phyloP scores from a whole-genome alignment of 2,888 invertebrate genomes.

The Mactromeris polynyma region DNA sequence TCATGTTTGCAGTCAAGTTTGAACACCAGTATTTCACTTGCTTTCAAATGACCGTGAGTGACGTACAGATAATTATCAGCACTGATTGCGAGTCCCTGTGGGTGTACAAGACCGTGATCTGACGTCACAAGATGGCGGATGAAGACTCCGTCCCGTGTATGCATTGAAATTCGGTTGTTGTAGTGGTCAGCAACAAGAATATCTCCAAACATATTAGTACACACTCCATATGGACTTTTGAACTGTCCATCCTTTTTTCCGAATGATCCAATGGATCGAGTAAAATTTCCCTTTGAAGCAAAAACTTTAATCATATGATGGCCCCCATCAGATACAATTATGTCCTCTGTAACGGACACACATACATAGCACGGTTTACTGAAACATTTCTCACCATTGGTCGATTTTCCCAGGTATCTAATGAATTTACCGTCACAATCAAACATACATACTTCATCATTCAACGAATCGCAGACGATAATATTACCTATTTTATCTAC shows the following conservation, averaged over 20 bases:
- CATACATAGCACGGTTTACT: slow-evolving; percentile 88
- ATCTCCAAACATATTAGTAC: slow-evolving; percentile 87
- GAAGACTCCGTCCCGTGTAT: slow-evolving; percentile 77
- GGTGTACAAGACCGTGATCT: slow-evolving; percentile 74
- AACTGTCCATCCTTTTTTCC: slow-evolving; percentile 88
- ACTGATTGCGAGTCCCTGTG: slow-evolving; percentile 75
- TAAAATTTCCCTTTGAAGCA: slow-evolving; percentile 87
- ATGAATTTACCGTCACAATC: slow-evolving; percentile 85
- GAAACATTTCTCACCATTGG: slow-evolving; percentile 85
- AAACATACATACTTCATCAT: slow-evolving; percentile 86
- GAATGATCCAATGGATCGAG: slow-evolving; percentile 87
- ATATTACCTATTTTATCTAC: slow-evolving; percentile 84
- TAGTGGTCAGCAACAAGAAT: slow-evolving; percentile 89
- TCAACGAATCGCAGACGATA: slow-evolving; percentile 87
- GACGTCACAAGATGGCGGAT: slow-evolving; percentile 77
- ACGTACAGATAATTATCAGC: slow-evolving; percentile 69
- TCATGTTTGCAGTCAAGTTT: slow-evolving; percentile 31
- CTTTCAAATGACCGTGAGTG: slow-evolving; percentile 77
- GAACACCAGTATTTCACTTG: slow-evolving; percentile 72
- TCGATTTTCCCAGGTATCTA: slow-evolving; percentile 81
- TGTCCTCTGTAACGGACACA: slow-evolving; percentile 86
- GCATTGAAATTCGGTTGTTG: slow-evolving; percentile 84
- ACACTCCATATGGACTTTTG: slow-evolving; percentile 88
- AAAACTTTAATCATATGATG: slow-evolving; percentile 88
- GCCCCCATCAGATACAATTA: slow-evolving; percentile 88